Base-by-base conservation (phyloP, 2,888 invertebrate species). In the Ecliptopera silaceata region DNA sequence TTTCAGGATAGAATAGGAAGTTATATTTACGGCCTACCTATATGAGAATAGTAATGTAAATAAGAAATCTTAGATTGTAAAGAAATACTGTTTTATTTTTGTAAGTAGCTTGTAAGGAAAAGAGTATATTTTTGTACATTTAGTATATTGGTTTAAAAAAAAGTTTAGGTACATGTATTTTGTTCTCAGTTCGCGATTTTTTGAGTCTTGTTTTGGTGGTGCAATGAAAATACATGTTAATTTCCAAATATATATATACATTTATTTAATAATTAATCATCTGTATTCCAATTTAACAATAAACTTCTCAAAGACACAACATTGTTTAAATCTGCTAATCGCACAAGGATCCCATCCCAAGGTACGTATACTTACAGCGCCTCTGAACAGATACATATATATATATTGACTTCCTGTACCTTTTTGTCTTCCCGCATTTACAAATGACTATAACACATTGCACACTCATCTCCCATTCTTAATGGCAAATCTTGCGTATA, bases 231-330 rank as follows among this genome's bases (percentile, higher is more conserved):
- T 72, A 70, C 77, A 65, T 68, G 66, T 76, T 69, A 83, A 86
- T 82, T 85, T 91, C 88, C 89, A 92, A 91, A 92, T 92, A 91
- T 91, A 91, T 88, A 86, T 87, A 88, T 88, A 90, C 89, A 92
- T 91, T 89, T 85, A 90, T 91, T 92, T 87, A 91, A 91, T 91
- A 89, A 84, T 88, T 81, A 86, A 86, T 91, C 83, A 86, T 89
- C 84, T 88, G 88, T 90, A 89, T 89, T 89, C 88, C 90, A 91
- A 89, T 88, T 88, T 85, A 92, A 92, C 91, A 91, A 92, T 92
- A 92, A 89, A 92, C 87, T 87, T 91, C 79, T 91, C 85, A 90
- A 91, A 91, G 89, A 90, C 86, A 90, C 90, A 92, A 92, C 91
- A 91, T 90, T 82, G 82, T 87, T 80, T 86, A 87, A 84, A 80